These are phyloP conservation scores for Gnatocerus cornutus DNA, from an alignment of 2,888 invertebrate species.

Conservation along the genomic window DNA sequence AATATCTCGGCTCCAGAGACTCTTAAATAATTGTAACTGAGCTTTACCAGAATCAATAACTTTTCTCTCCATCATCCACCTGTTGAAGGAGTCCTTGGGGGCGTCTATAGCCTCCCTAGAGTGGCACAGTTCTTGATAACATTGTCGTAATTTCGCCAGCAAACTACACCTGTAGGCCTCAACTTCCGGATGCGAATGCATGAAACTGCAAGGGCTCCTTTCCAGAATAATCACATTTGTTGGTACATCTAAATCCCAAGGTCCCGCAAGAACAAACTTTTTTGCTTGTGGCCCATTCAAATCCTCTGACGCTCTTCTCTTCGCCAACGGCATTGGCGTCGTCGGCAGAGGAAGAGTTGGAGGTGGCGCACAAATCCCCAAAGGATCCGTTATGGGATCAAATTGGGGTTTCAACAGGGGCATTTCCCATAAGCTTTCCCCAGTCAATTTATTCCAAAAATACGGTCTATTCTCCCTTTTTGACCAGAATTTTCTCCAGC, in stretches of 20 bases:
- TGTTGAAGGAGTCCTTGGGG: slow-evolving; percentile 96
- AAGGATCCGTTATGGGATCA: slow-evolving; percentile 84
- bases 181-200: slow-evolving; percentile 95
- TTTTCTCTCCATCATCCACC: slow-evolving; percentile 97
- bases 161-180: slow-evolving; percentile 90
- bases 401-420: slow-evolving; percentile 88
- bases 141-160: slow-evolving; percentile 88
- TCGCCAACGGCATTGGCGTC: slow-evolving; percentile 75
- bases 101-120: slow-evolving; percentile 95
- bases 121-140: slow-evolving; percentile 95
- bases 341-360: slow-evolving; percentile 68
- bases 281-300: slow-evolving; percentile 81
- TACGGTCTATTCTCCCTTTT: slow-evolving; percentile 95
- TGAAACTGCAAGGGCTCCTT: slow-evolving; percentile 86
- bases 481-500: slow-evolving; percentile 97
- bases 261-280: slow-evolving; percentile 90
- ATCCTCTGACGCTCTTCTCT: slow-evolving; percentile 87
- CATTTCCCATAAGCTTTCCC: slow-evolving; percentile 98
- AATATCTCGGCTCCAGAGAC: background rate
- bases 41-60: slow-evolving; percentile 82
- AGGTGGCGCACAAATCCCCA: slow-evolving; percentile 59
- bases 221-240: slow-evolving; percentile 95
- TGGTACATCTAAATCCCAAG: slow-evolving; percentile 95
- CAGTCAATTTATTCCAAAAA: slow-evolving; percentile 96
- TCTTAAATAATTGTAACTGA: background rate